Evolutionary conservation across 2,888 invertebrate genomes (phyloP).

Genomic region (Mimachlamys varia): DNA sequence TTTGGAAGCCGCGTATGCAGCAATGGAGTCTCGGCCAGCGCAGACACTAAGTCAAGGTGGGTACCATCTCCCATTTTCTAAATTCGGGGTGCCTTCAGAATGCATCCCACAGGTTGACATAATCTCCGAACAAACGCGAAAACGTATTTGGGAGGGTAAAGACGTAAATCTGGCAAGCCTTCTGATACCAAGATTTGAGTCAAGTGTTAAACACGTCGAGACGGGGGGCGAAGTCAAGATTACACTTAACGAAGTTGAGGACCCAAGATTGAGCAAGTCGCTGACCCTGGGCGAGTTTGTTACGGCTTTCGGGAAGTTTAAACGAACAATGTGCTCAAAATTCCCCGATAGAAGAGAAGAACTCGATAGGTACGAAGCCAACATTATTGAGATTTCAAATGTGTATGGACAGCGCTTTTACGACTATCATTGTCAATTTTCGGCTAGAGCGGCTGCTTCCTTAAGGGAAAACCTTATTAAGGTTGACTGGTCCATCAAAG

Average conservation of each 20-base stretch:
- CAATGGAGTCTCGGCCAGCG: too few species aligned
- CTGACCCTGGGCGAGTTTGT: slow-evolving; percentile 43
- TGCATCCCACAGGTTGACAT: slow-evolving; percentile 45
- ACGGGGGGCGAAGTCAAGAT: background rate
- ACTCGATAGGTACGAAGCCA: slow-evolving; percentile 43
- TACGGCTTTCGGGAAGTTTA: slow-evolving; percentile 46
- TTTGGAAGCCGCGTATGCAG: too few species aligned
- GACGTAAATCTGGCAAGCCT: slow-evolving; percentile 43
- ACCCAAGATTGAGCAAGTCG: slow-evolving; percentile 36
- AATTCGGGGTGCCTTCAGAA: slow-evolving; percentile 48
- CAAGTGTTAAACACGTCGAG: background rate
- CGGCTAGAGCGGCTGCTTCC: slow-evolving; percentile 32
- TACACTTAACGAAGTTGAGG: background rate
- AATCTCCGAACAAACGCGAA: slow-evolving; percentile 37
- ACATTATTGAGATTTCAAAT: slow-evolving; percentile 44
- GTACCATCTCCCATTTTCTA: background rate
- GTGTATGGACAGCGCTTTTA: slow-evolving; percentile 45
- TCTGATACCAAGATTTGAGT: slow-evolving; percentile 37
- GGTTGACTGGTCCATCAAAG: background rate
- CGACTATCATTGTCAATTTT: slow-evolving; percentile 48
- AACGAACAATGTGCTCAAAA: slow-evolving; percentile 38
- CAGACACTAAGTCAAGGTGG: slow-evolving; percentile 9
- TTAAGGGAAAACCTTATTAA: background rate
- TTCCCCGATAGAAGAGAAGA: slow-evolving; percentile 38
- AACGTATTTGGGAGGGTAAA: background rate